A percentile compares a stretch with the other conserved stretches of the same genome.
phyloP scores from a whole-genome alignment of 2,797 vertebrate species.

The Mormyrus hasselquistii region DNA sequence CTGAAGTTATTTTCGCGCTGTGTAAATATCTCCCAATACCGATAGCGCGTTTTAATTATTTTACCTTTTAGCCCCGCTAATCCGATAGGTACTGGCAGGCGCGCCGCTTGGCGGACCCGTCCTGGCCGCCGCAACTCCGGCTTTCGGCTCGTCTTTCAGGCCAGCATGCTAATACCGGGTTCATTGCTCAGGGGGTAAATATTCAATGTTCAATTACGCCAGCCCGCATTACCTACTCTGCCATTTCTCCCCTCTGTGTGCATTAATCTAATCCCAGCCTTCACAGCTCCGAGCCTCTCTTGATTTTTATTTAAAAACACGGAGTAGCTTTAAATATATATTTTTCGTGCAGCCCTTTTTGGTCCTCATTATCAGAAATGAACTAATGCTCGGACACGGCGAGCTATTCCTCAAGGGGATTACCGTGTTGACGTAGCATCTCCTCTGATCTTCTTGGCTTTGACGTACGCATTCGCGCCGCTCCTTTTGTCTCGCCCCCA shows the following conservation, averaged over 20 bases:
- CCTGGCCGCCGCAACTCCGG: not conserved
- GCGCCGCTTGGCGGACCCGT: not conserved
- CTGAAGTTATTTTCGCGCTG: not conserved
- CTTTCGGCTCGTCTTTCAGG: not conserved
- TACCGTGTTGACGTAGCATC: not conserved
- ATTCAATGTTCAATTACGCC: constrained; percentile 16
- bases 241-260: not conserved
- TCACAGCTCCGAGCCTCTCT: constrained; percentile 8
- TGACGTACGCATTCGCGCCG: not conserved
- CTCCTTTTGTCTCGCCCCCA: not conserved
- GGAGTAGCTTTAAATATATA: constrained; percentile 1
- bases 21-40: not conserved
- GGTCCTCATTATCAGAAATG: not conserved
- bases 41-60: not conserved
- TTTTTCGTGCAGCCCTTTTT: not conserved
- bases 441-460: not conserved
- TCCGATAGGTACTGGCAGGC: not conserved
- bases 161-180: not conserved
- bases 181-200: constrained; percentile 10
- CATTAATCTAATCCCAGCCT: constrained; percentile 21
- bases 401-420: not conserved
- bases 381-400: not conserved
- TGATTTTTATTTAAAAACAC: not conserved
- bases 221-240: constrained; percentile 15
- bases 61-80: not conserved